These are phyloP conservation scores for Cotesia chilonis DNA, from an alignment of 1,140 invertebrate species.

Conservation along the genomic window DNA sequence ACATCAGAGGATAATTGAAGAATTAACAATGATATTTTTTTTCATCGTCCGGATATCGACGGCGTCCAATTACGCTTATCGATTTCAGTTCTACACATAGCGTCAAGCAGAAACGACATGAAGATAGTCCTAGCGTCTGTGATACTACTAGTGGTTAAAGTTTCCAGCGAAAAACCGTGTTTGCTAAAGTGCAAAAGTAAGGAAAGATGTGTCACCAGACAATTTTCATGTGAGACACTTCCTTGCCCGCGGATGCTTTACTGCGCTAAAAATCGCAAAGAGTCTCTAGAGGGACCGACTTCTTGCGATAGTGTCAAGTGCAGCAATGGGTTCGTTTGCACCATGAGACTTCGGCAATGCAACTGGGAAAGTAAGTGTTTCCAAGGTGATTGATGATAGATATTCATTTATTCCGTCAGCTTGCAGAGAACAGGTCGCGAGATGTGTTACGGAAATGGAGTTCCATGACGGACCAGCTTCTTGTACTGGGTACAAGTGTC, in stretches of 20 bases:
- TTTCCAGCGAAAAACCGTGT: constrained; percentile 39
- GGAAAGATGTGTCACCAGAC: constrained; percentile 48
- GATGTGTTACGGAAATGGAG: constrained; percentile 49
- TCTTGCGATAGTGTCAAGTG: constrained; percentile 50
- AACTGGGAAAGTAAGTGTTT: constrained; percentile 48
- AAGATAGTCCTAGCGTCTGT: too few species aligned
- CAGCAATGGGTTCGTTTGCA: constrained; percentile 46
- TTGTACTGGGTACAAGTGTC: constrained; percentile 49
- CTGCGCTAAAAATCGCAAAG: constrained; percentile 50
- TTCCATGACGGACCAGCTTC: constrained; percentile 46
- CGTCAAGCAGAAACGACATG: too few species aligned
- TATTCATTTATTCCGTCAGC: constrained; percentile 28
- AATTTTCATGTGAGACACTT: constrained; percentile 50
- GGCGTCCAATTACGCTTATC: too few species aligned
- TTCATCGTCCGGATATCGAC: too few species aligned
- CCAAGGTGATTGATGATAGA: background rate
- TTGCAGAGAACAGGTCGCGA: constrained; percentile 48
- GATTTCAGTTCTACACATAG: too few species aligned
- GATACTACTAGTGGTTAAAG: too few species aligned
- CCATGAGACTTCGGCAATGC: constrained; percentile 45
- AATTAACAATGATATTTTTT: too few species aligned
- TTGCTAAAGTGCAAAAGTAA: constrained; percentile 41
- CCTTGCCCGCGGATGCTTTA: constrained; percentile 54
- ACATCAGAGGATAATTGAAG: too few species aligned
- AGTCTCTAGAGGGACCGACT: constrained; percentile 49